Conservation (phyloP, 2,888 invertebrate species). For the Platynereis dumerilii region DNA sequence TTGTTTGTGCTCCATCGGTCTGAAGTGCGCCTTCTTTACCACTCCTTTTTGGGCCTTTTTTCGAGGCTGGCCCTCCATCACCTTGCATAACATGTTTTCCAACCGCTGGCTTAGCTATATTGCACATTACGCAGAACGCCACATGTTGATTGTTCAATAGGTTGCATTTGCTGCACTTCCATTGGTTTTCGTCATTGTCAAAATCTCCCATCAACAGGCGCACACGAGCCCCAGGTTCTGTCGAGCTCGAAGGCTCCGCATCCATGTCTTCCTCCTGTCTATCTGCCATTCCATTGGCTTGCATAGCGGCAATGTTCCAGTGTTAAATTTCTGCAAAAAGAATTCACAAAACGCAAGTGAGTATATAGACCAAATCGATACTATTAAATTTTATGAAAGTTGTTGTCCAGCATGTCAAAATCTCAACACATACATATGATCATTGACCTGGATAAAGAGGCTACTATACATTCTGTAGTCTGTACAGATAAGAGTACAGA, state of each 20-base stretch:
- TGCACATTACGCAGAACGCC: constrained; percentile 83
- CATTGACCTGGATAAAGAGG: too few relatives aligned
- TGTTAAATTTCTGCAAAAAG: too few relatives aligned
- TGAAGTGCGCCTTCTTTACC: not conserved
- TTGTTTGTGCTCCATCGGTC: too few relatives aligned
- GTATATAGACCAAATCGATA: too few relatives aligned
- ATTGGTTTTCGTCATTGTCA: constrained; percentile 56
- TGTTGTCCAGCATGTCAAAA: too few relatives aligned
- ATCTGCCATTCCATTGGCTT: not conserved
- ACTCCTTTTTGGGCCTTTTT: not conserved
- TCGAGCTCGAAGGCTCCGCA: constrained; percentile 7
- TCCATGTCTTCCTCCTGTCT: constrained; percentile 20
- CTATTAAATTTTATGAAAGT: too few relatives aligned
- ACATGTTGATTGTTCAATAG: constrained; percentile 77
- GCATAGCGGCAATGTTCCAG: not conserved
- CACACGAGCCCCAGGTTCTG: too few relatives aligned
- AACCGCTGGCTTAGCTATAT: constrained; percentile 51
- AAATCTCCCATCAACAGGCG: not conserved
- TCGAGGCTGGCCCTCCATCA: not conserved
- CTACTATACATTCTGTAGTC: too few relatives aligned
- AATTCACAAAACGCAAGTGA: too few relatives aligned
- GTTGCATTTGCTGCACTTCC: constrained; percentile 88
- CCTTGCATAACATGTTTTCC: not conserved
- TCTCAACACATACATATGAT: too few relatives aligned
- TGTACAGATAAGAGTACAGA: too few relatives aligned